Evolutionary conservation across 2,113 vertebrate species (phyloP).

Genomic region (Clupea harengus): DNA sequence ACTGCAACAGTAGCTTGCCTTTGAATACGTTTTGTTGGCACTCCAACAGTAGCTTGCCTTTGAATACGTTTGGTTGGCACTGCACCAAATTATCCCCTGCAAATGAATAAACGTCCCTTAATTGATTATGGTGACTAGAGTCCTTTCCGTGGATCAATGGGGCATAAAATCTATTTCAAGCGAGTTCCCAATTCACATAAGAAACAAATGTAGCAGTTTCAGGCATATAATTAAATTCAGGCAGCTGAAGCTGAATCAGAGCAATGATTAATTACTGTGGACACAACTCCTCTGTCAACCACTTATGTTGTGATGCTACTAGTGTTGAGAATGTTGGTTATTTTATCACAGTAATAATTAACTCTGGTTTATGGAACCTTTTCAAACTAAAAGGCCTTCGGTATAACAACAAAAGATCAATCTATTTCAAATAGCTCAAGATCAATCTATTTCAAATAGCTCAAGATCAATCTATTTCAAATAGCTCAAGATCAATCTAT

Average conservation of each 20-base stretch:
- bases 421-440: no score
- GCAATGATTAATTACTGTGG: background rate
- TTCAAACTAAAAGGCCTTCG: background rate
- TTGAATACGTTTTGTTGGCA: background rate
- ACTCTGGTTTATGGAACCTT: background rate
- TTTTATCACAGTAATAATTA: background rate
- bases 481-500: no score
- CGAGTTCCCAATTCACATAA: conserved; percentile 34
- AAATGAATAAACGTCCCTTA: conserved; percentile 27
- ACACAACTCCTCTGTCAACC: no score
- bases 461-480: no score
- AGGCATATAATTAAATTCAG: background rate
- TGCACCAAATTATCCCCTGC: background rate
- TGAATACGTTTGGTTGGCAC: background rate
- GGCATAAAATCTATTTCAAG: conserved; percentile 34
- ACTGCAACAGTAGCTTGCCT: background rate
- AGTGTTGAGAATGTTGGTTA: background rate
- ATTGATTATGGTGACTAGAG: conserved; percentile 47
- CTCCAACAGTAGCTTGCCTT: background rate
- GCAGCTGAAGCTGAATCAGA: background rate
- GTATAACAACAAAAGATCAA: background rate
- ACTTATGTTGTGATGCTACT: background rate
- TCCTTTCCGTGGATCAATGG: conserved; percentile 24
- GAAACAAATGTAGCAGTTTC: conserved; percentile 24
- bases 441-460: no score